Evolutionary conservation across 1,140 invertebrate species (phyloP), one percentile per base, ranked within the genome.

Genomic region (Fragariocoptes setiger): DNA sequence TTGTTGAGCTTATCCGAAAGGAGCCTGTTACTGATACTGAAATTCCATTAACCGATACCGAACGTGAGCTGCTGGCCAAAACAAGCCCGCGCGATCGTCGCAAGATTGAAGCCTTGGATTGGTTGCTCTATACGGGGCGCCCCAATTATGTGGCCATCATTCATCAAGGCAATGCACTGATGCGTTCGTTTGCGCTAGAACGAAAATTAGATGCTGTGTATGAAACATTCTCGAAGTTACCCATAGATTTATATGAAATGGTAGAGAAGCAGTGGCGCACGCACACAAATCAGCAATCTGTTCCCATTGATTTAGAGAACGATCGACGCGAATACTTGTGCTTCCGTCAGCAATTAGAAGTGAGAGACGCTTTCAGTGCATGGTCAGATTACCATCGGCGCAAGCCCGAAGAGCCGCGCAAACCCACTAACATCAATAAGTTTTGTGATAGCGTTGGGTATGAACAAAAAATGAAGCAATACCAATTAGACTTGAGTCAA

Each of bases 381-480:
- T 88, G 82, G 82, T 79, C 71, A 42, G 68, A 75, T 49, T 77
- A 35, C 42, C 71, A 83, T 52, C 69, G 76, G 51, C 69, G 66
- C 1, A 71, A 72, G 56, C 82, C 80, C n/a, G 45, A 39, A 4
- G 51, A 52, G 47, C 62, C 61, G 15, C 41, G 37, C 5, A 22
- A 41, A 21, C 50, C 46, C 1, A 35, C 37, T 22, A 35, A 42
- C 35, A 15, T 67, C 52, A 67, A 68, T 3, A 68, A 69, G 21
- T 88, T 85, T 50, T 72, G 77, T 1, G 78, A 88, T 53, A 76
- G 74, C 56, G 73, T 88, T 39, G 75, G 76, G 4, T 66, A 73
- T 52, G 76, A 88, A 54, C 78, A 85, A 50, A 67, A 67, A 51
- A 60, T 70, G 44, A 70, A 75, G 43, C 69, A 74, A 48, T 74